Evolutionary conservation across 2,797 vertebrate species (phyloP).

Genomic region (Cirrhinus molitorella): DNA sequence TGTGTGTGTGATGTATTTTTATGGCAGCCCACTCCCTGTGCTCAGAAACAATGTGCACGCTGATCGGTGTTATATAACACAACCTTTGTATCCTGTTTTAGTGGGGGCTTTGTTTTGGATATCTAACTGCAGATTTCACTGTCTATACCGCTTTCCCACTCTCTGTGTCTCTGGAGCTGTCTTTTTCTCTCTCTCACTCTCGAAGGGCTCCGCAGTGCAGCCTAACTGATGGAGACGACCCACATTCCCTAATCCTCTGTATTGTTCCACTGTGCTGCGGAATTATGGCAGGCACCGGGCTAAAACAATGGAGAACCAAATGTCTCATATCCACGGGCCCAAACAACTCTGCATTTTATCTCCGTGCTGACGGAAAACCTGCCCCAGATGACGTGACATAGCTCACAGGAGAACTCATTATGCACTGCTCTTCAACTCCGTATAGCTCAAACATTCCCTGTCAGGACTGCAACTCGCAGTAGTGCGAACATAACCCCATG

Average conservation of each 20-base stretch:
- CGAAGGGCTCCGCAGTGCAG: constrained; percentile 31
- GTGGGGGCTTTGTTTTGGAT: constrained; percentile 54
- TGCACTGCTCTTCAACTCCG: constrained; percentile 25
- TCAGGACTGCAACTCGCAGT: constrained; percentile 5
- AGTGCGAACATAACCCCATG: background rate
- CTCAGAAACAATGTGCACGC: constrained; percentile 16
- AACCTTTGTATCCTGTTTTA: constrained; percentile 31
- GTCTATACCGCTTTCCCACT: constrained; percentile 11
- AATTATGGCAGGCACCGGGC: constrained; percentile 48
- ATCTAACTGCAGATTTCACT: constrained; percentile 56
- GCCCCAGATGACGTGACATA: constrained; percentile 52
- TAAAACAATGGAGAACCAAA: constrained; percentile 57
- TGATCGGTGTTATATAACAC: constrained; percentile 36
- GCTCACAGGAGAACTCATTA: constrained; percentile 61
- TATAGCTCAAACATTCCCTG: constrained; percentile 19
- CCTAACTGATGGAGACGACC: constrained; percentile 56
- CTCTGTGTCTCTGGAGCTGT: constrained; percentile 24
- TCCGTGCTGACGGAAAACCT: constrained; percentile 43
- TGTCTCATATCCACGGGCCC: constrained; percentile 57
- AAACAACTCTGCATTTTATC: constrained; percentile 55
- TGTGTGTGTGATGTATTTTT: constrained; percentile 29
- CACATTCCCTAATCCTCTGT: constrained; percentile 61
- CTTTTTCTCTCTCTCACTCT: constrained; percentile 15
- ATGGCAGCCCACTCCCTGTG: constrained; percentile 16
- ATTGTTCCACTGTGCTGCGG: constrained; percentile 53